Conservation (phyloP, 2,113 vertebrate genomes). For the Edolisoma coerulescens region DNA sequence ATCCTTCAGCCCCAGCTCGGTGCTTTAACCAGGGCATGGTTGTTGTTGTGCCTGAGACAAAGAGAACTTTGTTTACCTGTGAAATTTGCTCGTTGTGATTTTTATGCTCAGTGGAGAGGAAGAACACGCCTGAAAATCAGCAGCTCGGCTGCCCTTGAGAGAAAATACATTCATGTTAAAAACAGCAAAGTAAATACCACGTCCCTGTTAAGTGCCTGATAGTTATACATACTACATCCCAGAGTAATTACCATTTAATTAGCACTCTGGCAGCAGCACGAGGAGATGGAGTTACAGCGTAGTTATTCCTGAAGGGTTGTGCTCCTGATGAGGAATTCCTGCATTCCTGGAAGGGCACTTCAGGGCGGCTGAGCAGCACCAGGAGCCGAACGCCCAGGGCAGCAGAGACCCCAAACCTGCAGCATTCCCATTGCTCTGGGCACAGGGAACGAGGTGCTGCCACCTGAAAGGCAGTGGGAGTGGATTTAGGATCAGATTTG, state of each 20-base stretch:
- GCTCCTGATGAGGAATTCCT: not conserved
- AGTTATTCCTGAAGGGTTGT: not conserved
- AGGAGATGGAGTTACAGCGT: not conserved
- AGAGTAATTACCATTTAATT: slow-evolving; percentile 54
- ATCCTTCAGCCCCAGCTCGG: not conserved
- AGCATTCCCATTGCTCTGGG: not conserved
- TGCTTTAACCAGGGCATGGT: not conserved
- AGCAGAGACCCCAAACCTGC: not conserved
- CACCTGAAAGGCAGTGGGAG: not conserved
- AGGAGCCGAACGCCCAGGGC: accelerated
- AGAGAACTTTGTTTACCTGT: not conserved
- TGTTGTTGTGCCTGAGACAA: not conserved
- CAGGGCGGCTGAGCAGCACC: not conserved
- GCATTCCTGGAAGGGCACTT: not conserved
- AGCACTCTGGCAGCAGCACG: slow-evolving; percentile 14
- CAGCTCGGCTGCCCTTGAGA: not conserved
- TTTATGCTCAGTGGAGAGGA: not conserved
- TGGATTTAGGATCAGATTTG: not conserved
- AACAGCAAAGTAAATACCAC: slow-evolving; percentile 24
- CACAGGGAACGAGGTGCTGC: not conserved
- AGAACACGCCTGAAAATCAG: not conserved
- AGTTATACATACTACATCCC: slow-evolving; percentile 37
- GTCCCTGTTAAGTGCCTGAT: slow-evolving; percentile 21
- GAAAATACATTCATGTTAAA: not conserved
- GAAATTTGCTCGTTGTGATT: not conserved